Conservation (phyloP, 1,140 invertebrate species). For the Neelides sp. region DNA sequence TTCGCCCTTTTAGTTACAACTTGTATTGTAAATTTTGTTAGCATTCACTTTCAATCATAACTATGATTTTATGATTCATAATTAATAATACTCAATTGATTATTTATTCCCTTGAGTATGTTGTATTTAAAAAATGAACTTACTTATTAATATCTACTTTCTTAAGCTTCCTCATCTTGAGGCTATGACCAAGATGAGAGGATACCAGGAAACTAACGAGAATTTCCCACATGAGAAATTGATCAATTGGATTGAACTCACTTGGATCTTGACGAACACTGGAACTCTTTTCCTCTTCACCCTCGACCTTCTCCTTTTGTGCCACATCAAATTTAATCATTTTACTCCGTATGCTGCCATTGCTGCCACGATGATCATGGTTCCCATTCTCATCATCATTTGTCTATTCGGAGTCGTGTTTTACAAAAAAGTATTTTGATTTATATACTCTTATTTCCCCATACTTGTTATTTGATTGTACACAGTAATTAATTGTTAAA, state of each 20-base stretch:
- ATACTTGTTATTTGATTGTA: too few relatives aligned
- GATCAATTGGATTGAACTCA: conserved; percentile 21
- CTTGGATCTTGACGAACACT: conserved; percentile 27
- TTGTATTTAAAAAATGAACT: too few relatives aligned
- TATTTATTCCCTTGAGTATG: too few relatives aligned
- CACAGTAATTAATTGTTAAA: too few relatives aligned
- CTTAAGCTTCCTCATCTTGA: conserved; percentile 12
- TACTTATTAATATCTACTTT: too few relatives aligned
- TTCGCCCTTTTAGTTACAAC: too few relatives aligned
- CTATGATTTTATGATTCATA: too few relatives aligned
- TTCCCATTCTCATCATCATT: conserved; percentile 24
- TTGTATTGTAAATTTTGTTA: too few relatives aligned
- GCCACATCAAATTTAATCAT: conserved; percentile 26
- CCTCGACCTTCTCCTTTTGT: conserved; percentile 26
- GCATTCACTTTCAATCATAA: too few relatives aligned
- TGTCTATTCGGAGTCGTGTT: conserved; percentile 24
- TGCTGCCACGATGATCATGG: conserved; percentile 27
- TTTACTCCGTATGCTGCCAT: conserved; percentile 17
- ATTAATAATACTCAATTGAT: too few relatives aligned
- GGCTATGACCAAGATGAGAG: conserved; percentile 25
- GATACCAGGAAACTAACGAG: background rate
- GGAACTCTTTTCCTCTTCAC: conserved; percentile 27
- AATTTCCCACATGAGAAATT: conserved; percentile 24
- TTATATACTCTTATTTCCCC: too few relatives aligned
- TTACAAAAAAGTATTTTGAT: conserved; percentile 27